Base-by-base conservation (phyloP, 1,140 invertebrate species). In the Cydia splendana region DNA sequence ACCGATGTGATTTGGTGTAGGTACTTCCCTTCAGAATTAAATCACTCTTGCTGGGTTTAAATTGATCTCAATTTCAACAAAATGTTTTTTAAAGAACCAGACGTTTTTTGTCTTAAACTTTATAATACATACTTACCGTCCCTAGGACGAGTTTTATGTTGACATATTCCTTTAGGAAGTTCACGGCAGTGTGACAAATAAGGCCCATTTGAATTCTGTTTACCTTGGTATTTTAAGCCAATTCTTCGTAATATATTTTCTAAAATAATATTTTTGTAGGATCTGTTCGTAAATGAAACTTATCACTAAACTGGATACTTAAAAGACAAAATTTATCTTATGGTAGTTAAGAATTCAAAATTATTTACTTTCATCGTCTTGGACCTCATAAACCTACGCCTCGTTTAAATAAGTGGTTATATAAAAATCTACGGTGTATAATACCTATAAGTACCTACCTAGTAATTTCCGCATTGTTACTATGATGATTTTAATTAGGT, bases 161-260 rank as follows among this genome's bases (percentile, higher is more conserved):
- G 67, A 71, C 67, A 38, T 71, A 38, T 10, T 38, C 34, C 67
- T n/a, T 71, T 71, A 71, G 34, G n/a, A 18, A 71, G 30, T 38
- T 71, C n/a, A 6, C 34, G 34, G 18, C 57, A 62, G 57, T 7
- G 53, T 62, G 53, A 62, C 20, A 62, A 62, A 62, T 2, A 20
- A 62, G n/a, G 2, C 20, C 18, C 57, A 24, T 12, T 24, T 20
- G 57, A 12, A 7, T 62, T 62, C 7, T 62, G 20, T 62, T 62
- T 20, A 24, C 51, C 5, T 20, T 7, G 20, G n/a, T 12, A 62
- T 62, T 24, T 24, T 7, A 62, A 6, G 57, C 2, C 5, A 20
- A 20, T 24, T 62, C 53, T 24, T 62, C 53, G 57, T 62, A 62
- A 62, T 62, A n/a, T 24, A n/a, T 20, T 24, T 24, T 62, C 7